Evolutionary conservation across 1,140 invertebrate genomes (phyloP).

Genomic region (Nomia melanderi): DNA sequence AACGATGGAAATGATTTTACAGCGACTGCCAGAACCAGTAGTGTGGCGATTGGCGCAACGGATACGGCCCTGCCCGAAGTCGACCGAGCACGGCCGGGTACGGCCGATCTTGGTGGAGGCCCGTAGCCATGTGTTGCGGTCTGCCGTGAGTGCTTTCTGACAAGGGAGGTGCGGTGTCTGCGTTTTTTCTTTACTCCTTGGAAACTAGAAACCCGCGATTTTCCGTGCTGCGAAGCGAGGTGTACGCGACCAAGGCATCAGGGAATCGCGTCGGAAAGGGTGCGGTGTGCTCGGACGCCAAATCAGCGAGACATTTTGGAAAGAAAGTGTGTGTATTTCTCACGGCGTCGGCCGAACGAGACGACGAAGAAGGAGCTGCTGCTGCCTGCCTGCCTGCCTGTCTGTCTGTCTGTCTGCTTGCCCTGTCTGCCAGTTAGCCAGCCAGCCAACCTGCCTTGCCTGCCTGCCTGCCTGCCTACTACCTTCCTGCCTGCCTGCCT

Average conservation of each 20-base stretch:
- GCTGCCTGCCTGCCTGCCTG: too few species aligned
- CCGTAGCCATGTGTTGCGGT: slow-evolving; percentile 78
- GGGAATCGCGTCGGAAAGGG: not conserved
- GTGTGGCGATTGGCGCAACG: slow-evolving; percentile 16
- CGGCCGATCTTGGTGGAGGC: slow-evolving; percentile 70
- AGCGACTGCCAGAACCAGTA: not conserved
- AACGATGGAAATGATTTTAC: not conserved
- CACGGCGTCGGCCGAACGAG: slow-evolving; percentile 56
- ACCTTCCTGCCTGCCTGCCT: too few species aligned
- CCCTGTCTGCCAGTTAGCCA: too few species aligned
- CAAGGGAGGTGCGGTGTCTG: slow-evolving; percentile 75
- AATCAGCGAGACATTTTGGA: slow-evolving; percentile 15
- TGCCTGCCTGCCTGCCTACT: too few species aligned
- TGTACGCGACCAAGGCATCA: not conserved
- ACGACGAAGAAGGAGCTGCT: slow-evolving; percentile 44
- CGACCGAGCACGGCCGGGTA: slow-evolving; percentile 63
- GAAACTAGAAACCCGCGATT: slow-evolving; percentile 31
- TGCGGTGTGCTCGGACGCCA: not conserved
- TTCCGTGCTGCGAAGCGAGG: not conserved
- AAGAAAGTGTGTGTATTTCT: slow-evolving; percentile 53
- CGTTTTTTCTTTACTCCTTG: slow-evolving; percentile 65
- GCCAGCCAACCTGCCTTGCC: too few species aligned
- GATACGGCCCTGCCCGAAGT: slow-evolving; percentile 70
- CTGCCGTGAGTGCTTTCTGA: slow-evolving; percentile 79
- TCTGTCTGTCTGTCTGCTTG: too few species aligned